Percentiles rank a stretch among this genome's conserved stretches.
Evolutionary conservation across 2,888 invertebrate species (phyloP).

Genomic region (Tenthredo distinguenda): DNA sequence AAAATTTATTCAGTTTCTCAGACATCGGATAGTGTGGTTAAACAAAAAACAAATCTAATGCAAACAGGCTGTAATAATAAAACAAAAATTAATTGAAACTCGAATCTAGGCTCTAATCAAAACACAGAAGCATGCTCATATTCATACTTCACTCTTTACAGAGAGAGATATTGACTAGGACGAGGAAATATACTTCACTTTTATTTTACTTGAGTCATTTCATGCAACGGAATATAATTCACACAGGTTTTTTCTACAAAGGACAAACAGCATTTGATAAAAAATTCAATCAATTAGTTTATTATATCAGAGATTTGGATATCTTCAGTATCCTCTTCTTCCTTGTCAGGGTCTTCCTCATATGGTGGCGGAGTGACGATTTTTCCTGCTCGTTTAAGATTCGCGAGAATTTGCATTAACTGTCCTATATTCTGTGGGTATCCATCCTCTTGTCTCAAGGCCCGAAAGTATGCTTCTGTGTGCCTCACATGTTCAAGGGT

Average conservation of each 20-base stretch:
- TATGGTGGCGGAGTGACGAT: conserved; percentile 46
- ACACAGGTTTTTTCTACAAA: background rate
- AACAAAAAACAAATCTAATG: background rate
- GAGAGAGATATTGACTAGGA: background rate
- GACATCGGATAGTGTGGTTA: background rate
- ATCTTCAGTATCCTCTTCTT: conserved; percentile 42
- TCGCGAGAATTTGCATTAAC: conserved; percentile 55
- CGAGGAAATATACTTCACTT: background rate
- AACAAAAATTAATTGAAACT: background rate
- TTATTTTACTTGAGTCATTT: background rate
- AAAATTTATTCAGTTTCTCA: conserved; percentile 6
- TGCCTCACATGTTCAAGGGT: conserved; percentile 59
- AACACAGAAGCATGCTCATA: background rate
- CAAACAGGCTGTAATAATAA: background rate
- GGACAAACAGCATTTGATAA: background rate
- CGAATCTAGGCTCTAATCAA: conserved; percentile 15
- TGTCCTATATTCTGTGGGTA: conserved; percentile 60
- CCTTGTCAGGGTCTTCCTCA: conserved; percentile 29
- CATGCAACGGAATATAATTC: background rate
- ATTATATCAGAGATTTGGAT: conserved; percentile 50
- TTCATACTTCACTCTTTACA: background rate
- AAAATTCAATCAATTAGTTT: conserved; percentile 9
- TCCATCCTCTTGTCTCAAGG: conserved; percentile 56
- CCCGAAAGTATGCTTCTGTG: conserved; percentile 59
- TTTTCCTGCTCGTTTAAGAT: conserved; percentile 55